Conservation (phyloP, 2,888 invertebrate genomes). For the Chirona hameri region DNA sequence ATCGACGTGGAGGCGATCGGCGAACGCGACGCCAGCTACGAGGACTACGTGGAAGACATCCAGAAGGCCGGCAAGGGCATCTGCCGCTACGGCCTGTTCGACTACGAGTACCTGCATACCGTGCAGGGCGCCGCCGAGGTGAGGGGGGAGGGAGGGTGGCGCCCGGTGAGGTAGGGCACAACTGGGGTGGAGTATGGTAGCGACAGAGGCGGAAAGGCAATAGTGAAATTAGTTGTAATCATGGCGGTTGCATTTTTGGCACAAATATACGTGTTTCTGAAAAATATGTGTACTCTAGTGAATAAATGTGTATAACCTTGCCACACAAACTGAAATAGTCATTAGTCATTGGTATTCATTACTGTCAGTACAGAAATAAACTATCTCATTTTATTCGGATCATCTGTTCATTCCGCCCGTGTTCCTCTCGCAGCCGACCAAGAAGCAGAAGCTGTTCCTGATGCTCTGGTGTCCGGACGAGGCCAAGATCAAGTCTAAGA, state of each 20-base stretch:
- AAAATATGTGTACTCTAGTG: no score
- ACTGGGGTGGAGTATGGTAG: no score
- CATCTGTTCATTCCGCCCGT: background rate
- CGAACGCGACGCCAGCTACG: constrained; percentile 82
- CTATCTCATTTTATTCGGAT: background rate
- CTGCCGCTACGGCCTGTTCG: constrained; percentile 89
- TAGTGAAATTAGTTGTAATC: no score
- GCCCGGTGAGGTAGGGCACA: no score
- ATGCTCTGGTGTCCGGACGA: constrained; percentile 99
- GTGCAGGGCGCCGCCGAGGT: constrained; percentile 92
- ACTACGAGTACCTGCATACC: constrained; percentile 97
- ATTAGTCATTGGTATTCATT: no score
- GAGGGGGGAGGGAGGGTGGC: constrained; percentile 38
- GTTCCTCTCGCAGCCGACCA: constrained; percentile 45
- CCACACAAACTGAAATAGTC: no score
- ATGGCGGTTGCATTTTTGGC: no score
- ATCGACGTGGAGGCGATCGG: constrained; percentile 79
- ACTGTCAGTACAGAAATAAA: no score
- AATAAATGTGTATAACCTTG: no score
- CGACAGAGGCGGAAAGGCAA: no score
- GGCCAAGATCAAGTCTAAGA: constrained; percentile 82
- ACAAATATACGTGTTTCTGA: no score
- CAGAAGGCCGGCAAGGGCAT: constrained; percentile 87
- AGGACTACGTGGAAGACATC: constrained; percentile 88
- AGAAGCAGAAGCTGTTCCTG: constrained; percentile 96